Base-by-base conservation (phyloP, 2,888 invertebrate genomes). In the Smittia sp. region DNA sequence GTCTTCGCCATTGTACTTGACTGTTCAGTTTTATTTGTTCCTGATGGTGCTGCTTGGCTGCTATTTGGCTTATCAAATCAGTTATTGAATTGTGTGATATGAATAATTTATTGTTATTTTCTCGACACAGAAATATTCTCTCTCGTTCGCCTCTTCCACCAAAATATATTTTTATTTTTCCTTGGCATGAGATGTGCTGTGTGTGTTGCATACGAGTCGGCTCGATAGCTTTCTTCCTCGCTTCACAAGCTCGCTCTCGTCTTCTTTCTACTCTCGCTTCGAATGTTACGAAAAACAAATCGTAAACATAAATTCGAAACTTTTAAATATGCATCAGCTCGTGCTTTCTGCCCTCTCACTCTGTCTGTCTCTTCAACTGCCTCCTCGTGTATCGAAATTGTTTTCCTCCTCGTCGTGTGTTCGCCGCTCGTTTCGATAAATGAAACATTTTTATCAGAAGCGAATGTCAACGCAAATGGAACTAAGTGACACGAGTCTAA, bases 11-110 rank as follows among this genome's bases (percentile, higher is more conserved):
- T 46, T 46, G 46, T 46, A 46, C 46, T 46, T 46, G 46, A 15
- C 46, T 46, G 46, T 46, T 58, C 22, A 22, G 13, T 70, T 70
- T 70, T 70, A 70, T 70, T 70, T 70, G 69, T 32, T 52, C 69
- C 24, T 68, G 68, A 62, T 62, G 69, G 69, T 62, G 22, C 72
- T 24, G 22, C 18, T 27, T 25, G 58, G 20, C 25, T 70, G 70
- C 58, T 70, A 58, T 62, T 72, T 72, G 72, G 72, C 72, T 72
- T 72, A 72, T 72, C 72, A 72, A 72, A 72, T 72, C 72, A 72
- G 72, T 72, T 72, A 72, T 72, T 72, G 72, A 72, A 72, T 72
- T 72, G 69, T 72, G 72, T 72, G 72, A 72, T 72, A 72, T 72
- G 72, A 72, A 72, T 72, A 72, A 72, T 72, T 72, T 72, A 72